phyloP scores from a whole-genome alignment of 1,140 invertebrate species.

The Saxidomus purpurata region DNA sequence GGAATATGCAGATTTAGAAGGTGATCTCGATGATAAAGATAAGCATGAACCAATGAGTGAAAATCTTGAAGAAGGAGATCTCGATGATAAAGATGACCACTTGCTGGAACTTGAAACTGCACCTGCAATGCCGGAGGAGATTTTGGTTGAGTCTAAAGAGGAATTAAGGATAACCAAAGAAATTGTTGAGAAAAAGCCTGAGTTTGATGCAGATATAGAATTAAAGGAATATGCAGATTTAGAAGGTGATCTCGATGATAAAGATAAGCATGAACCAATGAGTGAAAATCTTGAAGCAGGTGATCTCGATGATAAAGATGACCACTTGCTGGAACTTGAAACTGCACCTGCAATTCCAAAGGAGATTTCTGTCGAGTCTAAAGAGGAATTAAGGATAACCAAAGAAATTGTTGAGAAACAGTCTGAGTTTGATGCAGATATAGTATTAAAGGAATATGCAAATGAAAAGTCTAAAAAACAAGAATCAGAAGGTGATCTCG shows the following conservation, averaged over 20 bases:
- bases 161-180: background rate
- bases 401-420: background rate
- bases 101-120: conserved; percentile 3
- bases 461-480: conserved; percentile 33
- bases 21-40: background rate
- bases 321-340: conserved; percentile 10
- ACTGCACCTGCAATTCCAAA: background rate
- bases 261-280: too few relatives aligned
- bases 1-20: background rate
- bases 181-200: background rate
- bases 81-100: conserved; percentile 27
- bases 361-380: background rate
- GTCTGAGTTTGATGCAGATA: conserved; percentile 21
- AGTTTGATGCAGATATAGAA: too few relatives aligned
- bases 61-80: background rate
- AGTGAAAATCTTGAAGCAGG: too few relatives aligned
- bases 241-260: too few relatives aligned
- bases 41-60: conserved; percentile 33
- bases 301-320: background rate
- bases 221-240: too few relatives aligned
- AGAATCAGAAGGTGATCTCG: conserved; percentile 24
- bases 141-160: background rate
- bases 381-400: background rate
- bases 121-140: background rate
- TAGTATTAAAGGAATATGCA: conserved; percentile 21